phyloP scores from a whole-genome alignment of 2,113 vertebrate species.

The Dasypus novemcinctus region DNA sequence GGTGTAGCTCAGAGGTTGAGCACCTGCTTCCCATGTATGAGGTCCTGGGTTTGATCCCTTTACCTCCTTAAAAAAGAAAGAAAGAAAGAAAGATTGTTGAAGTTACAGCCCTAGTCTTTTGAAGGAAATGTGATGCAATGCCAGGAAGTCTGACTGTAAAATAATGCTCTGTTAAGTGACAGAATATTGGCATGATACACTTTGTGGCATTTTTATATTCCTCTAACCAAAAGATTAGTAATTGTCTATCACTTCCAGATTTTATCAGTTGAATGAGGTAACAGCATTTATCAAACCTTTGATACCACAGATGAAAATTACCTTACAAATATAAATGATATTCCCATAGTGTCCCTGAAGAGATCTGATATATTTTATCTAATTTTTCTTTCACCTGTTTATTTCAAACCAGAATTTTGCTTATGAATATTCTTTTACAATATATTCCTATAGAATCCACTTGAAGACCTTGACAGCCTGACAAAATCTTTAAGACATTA shows the following conservation, averaged over 20 bases:
- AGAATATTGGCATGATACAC: not conserved
- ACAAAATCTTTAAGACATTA: not conserved
- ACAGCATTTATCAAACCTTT: conserved; percentile 14
- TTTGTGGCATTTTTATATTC: not conserved
- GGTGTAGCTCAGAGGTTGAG: no score
- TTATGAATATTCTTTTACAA: not conserved
- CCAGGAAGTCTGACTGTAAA: conserved; percentile 11
- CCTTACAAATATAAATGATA: not conserved
- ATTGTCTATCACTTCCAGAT: not conserved
- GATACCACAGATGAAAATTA: not conserved
- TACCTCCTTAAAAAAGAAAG: no score
- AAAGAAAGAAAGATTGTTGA: not conserved
- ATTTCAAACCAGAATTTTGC: conserved; percentile 20
- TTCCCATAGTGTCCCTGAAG: not conserved
- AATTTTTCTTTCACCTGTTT: conserved; percentile 30
- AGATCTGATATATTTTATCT: not conserved
- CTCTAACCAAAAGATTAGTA: conserved; percentile 4
- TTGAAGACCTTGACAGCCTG: not conserved
- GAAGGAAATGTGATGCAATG: not conserved
- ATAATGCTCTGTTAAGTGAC: not conserved
- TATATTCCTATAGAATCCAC: not conserved
- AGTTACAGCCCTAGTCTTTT: not conserved
- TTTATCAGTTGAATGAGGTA: not conserved
- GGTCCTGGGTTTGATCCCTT: no score
- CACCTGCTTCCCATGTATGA: no score